Percentiles rank a stretch among this genome's conserved stretches.
phyloP scores from a whole-genome alignment of 2,888 invertebrate species.

The Cosmia pyralina region DNA sequence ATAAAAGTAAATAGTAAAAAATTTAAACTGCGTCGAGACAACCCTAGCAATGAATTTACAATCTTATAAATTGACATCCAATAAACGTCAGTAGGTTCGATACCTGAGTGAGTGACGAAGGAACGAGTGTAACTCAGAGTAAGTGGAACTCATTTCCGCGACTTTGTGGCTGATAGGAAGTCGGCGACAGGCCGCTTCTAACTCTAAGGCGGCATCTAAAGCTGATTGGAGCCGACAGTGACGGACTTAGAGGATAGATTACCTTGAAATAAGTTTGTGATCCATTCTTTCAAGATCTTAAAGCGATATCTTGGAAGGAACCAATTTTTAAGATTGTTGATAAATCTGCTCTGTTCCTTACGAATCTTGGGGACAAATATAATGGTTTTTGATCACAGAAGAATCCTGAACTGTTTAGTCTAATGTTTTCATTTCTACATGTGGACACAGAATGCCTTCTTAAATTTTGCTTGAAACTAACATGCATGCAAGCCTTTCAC shows the following conservation, averaged over 20 bases:
- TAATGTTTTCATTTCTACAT: too few species aligned
- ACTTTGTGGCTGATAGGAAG: constrained; percentile 49
- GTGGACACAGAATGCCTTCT: too few species aligned
- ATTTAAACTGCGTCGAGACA: background rate
- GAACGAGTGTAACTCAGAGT: constrained; percentile 27
- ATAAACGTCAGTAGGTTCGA: constrained; percentile 55
- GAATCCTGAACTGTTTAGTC: too few species aligned
- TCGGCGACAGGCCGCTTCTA: constrained; percentile 22
- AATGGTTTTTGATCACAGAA: too few species aligned
- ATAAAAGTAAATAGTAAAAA: background rate
- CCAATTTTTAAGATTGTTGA: too few species aligned
- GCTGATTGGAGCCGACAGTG: constrained; percentile 18
- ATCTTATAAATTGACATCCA: constrained; percentile 45
- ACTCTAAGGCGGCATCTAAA: constrained; percentile 1
- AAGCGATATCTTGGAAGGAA: background rate
- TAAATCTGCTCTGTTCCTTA: too few species aligned
- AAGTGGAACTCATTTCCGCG: constrained; percentile 62
- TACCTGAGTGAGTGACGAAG: constrained; percentile 29
- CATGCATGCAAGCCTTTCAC: background rate
- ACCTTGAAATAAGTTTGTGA: constrained; percentile 1
- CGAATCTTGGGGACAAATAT: too few species aligned
- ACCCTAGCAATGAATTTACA: constrained; percentile 33
- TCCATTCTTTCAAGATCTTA: background rate
- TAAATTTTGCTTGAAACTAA: too few species aligned
- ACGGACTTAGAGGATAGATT: background rate